phyloP scores from a whole-genome alignment of 2,113 vertebrate genomes.

The Porphyrio hochstetteri region DNA sequence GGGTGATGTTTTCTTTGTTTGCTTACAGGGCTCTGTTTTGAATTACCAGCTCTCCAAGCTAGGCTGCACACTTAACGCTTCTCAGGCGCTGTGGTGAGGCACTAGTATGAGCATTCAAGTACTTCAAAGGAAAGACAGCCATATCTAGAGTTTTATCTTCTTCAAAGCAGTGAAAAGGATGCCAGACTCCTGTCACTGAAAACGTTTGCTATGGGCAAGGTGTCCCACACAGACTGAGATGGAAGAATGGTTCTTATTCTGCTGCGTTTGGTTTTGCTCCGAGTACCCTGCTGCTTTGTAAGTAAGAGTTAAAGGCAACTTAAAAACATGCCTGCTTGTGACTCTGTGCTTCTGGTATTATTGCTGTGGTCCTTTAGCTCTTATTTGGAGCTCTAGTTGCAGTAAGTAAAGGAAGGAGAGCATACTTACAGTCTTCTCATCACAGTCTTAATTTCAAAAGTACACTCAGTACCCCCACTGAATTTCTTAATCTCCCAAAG shows the following conservation, averaged over 20 bases:
- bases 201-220: background rate
- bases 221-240: background rate
- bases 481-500: background rate
- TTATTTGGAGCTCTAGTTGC: background rate
- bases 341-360: background rate
- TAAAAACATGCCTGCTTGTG: background rate
- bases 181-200: background rate
- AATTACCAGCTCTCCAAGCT: slow-evolving; percentile 20
- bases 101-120: background rate
- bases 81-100: background rate
- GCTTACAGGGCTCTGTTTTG: slow-evolving; percentile 33
- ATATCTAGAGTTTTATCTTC: background rate
- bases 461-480: background rate
- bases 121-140: background rate
- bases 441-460: background rate
- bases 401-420: background rate
- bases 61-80: background rate
- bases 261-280: background rate
- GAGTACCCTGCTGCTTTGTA: background rate
- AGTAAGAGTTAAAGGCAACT: background rate
- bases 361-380: background rate
- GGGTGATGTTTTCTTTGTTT: background rate
- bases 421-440: background rate
- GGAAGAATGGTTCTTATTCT: background rate
- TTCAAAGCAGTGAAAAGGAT: background rate